Base-by-base conservation (phyloP, 64 coral and sea anemone species). In the Catalaphyllia jardinei region DNA sequence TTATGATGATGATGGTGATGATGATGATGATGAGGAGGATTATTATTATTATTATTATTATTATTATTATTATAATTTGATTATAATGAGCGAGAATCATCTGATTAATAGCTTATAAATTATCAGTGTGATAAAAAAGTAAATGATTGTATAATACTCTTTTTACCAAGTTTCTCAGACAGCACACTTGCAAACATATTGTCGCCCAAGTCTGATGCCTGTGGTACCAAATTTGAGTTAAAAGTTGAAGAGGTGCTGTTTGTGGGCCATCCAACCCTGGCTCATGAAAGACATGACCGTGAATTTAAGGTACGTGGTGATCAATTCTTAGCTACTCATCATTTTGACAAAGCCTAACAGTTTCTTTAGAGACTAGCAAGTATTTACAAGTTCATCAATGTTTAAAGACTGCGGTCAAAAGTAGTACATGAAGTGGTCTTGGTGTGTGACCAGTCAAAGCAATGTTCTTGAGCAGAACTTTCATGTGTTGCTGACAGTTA, bases 111-210 rank as follows among this genome's bases (percentile, higher is more conserved):
- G 42, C 42, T 46, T 46, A 46, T 46, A 46, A 46, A 46, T 46
- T 46, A 46, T 46, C 42, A 46, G 6, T 46, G 42, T 46, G 42
- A 46, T 46, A 46, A 46, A 46, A 46, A 46, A 0, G 42, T 8
- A 46, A 46, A 39, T 2, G 4, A 39, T 3, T 46, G 42, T 14
- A 0, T 0, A 57, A 57, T 57, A 57, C 22, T 80, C 31, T 60
- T 84, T 74, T 35, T 73, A 57, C 87, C 1, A 27, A 99, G 97
- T 35, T 99, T 93, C 76, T 99, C 97, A 52, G 97, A 99, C 73
- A 99, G 88, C 30, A 99, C 97, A 19, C 91, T 99, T 51, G 97
- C 97, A 65, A 99, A 99, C 27, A 95, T 99, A 55, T 74, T 99
- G 31, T 95, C 97, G 60, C 97, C 97, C 17, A 82, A 93, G 55